These are phyloP conservation scores for Sminthurides bifidus DNA, from an alignment of 1,140 invertebrate genomes.

Conservation along the genomic window DNA sequence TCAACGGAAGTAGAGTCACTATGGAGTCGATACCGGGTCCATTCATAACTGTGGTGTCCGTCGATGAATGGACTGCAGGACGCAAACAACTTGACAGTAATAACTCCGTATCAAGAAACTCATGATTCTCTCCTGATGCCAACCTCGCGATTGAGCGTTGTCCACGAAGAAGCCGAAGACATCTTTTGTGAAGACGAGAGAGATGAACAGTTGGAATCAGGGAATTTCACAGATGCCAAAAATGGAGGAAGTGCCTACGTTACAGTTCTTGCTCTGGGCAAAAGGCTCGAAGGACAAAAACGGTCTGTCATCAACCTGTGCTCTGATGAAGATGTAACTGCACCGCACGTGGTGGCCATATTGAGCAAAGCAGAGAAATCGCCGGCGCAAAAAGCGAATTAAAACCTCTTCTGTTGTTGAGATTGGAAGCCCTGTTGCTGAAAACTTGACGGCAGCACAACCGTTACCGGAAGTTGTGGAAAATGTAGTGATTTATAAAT, in stretches of 20 bases:
- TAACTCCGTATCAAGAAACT: constrained; percentile 21
- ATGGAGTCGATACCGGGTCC: too few relatives aligned
- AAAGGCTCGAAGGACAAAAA: constrained; percentile 12
- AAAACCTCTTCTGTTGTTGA: constrained; percentile 20
- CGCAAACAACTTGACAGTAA: constrained; percentile 31
- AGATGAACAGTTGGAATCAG: neutral
- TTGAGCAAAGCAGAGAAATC: constrained; percentile 8
- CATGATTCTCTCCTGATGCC: constrained; percentile 5
- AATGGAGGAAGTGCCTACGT: constrained; percentile 18
- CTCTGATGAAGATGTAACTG: neutral
- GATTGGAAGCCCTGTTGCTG: neutral
- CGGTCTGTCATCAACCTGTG: constrained; percentile 29
- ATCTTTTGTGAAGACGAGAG: too few relatives aligned
- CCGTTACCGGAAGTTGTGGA: constrained; percentile 35
- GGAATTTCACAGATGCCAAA: neutral
- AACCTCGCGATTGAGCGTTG: neutral
- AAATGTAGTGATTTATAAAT: constrained; percentile 58
- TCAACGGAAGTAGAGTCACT: too few relatives aligned
- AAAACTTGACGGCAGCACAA: neutral
- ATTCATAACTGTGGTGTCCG: constrained; percentile 31
- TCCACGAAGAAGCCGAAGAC: neutral
- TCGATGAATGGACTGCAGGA: constrained; percentile 28
- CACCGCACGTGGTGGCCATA: neutral
- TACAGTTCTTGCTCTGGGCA: constrained; percentile 26
- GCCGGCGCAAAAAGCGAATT: neutral